Base-by-base conservation (phyloP, 2,113 vertebrate species). In the Phasianus colchicus region DNA sequence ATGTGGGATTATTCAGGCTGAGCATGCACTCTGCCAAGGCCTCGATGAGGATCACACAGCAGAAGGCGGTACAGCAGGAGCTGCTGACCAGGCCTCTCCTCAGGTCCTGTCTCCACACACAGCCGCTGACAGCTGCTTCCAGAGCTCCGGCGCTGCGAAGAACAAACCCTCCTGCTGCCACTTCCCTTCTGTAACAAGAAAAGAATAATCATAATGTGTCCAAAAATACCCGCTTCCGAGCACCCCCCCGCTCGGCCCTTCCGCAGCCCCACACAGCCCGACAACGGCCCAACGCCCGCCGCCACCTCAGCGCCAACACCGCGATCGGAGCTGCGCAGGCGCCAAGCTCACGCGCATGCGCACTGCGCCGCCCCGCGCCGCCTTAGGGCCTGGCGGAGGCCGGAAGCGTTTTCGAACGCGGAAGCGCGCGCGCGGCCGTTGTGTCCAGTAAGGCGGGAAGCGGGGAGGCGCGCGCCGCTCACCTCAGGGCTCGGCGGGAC, bases 61-160 rank as follows among this genome's bases (percentile, higher is more conserved):
- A 34, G 48, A 72, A 13, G 40, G 20, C 2, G 36, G 9, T 27
- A 22, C 9, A 71, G 20, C 27, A 3, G 36, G 54, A 52, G 57
- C 61, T 13, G 54, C 61, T 7, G 52, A 0, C 40, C 21, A 7
- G 0, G 7, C 0, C 2, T 7, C 3, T 20, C 42, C 38, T 22
- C 12, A 42, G 27, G 1, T 2, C 13, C 0, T 0, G 0, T 8
- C 48, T 22, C 17, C 4, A 6, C 18, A 1, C 3, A 1, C 1
- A 13, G 22, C 12, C 9, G 12, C 43, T 20, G 36, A 47, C 45
- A 36, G 52, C 57, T 22, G 57, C 61, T 55, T 16, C 47, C 21
- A 65, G 34, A 18, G 10, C 2, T 16, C 22, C 3, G 30, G 4
- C 0, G 0, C 0, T 1, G 11, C 17, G 18, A 25, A 24, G 48